Conservation (phyloP, 2,888 invertebrate genomes). For the Chaetoderma sp. region DNA sequence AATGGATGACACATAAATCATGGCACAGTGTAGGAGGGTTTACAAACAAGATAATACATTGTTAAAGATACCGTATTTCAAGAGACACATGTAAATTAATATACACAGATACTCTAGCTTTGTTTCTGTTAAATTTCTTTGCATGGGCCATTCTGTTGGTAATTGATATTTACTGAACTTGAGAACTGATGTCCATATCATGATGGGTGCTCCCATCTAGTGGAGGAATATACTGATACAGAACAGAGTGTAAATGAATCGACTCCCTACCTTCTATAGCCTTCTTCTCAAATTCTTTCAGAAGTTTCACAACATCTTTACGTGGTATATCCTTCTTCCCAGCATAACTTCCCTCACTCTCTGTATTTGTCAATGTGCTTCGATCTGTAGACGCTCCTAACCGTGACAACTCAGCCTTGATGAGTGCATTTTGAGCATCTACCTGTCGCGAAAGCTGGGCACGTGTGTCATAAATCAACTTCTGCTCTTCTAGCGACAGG, state of each 20-base stretch:
- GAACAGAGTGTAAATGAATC: background rate
- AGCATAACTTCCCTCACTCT: too few relatives aligned
- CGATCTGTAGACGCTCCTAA: conserved; percentile 53
- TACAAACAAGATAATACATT: too few relatives aligned
- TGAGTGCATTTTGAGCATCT: conserved; percentile 51
- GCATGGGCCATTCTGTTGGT: too few relatives aligned
- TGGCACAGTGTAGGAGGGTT: too few relatives aligned
- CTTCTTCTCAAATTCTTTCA: conserved; percentile 55
- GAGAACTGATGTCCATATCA: too few relatives aligned
- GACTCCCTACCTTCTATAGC: conserved; percentile 51
- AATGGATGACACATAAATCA: too few relatives aligned
- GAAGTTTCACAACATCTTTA: conserved; percentile 49
- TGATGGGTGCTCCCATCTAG: too few relatives aligned
- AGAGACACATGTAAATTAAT: too few relatives aligned
- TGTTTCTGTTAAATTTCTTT: too few relatives aligned
- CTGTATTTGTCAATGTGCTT: conserved; percentile 39
- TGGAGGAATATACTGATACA: background rate
- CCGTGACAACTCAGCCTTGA: conserved; percentile 52
- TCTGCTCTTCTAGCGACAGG: conserved; percentile 54
- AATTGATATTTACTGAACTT: too few relatives aligned
- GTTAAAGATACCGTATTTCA: too few relatives aligned
- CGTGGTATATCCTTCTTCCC: conserved; percentile 46
- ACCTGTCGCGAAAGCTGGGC: conserved; percentile 54
- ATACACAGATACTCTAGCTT: too few relatives aligned
- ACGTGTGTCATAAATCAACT: conserved; percentile 54